Base-by-base conservation (phyloP, 2,797 vertebrate species). In the Acridotheres tristis region DNA sequence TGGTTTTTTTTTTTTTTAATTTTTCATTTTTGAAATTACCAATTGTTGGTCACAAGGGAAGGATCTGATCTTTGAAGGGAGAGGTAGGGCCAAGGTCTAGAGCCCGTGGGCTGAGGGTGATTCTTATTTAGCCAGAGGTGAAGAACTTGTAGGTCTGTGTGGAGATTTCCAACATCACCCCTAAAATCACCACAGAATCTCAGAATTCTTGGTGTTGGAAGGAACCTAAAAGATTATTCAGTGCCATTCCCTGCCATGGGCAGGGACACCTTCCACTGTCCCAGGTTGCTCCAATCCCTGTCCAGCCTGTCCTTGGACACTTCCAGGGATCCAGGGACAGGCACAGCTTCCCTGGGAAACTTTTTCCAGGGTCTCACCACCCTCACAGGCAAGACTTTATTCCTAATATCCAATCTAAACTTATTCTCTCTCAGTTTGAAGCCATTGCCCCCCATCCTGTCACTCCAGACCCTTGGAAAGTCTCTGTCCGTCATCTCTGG, bases 241-340 rank as follows among this genome's bases (percentile, higher is more conserved):
- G 10, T 55, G 0, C 42, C 34, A 48, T 17, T 1, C 7, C 13
- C 11, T 61, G 63, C 73, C 42, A 22, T 18, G 42, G 42, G 42
- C 9, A n/a, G 1, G 42, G 48, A 69, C 48, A 78, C 4, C 14
- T 71, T 1, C 20, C 42, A 68, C 16, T 5, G 0, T 3, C 13
- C 63, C 63, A 54, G 55, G 11, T 0, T n/a, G 29, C 29, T 40
- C 83, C 25, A 57, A 34, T 4, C 42, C 40, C 29, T 0, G 0
- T 34, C 68, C 62, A 59, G 0, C n/a, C n/a, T 61, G 54, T 23
- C 29, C 20, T 76, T 53, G 55, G 47, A 1, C 54, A n/a, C 19
- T 68, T 0, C 47, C 54, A 68, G n/a, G 40, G 40, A 53, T 30
- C 15, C 40, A 72, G 34, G 6, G 30, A 25, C 48, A 69, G 34